Conservation (phyloP, 2,888 invertebrate species). For the Sylvicola cinctus region DNA sequence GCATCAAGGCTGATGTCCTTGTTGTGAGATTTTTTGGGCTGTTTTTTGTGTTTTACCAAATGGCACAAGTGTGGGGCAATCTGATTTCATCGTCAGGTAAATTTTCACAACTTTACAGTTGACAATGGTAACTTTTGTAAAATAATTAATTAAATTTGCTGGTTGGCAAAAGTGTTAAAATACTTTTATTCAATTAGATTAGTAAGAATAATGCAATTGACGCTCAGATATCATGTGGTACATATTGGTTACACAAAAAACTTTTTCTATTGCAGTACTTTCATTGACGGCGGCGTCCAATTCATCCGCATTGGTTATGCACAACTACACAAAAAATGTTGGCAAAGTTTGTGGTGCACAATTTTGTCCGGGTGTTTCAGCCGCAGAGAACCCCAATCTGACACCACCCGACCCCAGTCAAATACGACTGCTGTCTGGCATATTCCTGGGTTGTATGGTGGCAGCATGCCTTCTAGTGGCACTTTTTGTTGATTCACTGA, state of each 20-base stretch:
- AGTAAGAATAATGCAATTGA: too few species aligned
- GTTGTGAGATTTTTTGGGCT: constrained; percentile 85
- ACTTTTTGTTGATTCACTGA: constrained; percentile 60
- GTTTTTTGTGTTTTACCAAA: constrained; percentile 91
- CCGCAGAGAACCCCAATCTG: constrained; percentile 40
- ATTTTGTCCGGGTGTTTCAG: constrained; percentile 40
- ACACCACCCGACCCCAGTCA: constrained; percentile 48
- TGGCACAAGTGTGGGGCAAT: constrained; percentile 92
- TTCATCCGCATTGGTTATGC: background rate
- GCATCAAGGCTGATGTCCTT: constrained; percentile 45
- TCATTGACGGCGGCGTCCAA: constrained; percentile 8
- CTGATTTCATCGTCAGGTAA: constrained; percentile 66
- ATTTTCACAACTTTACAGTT: too few species aligned
- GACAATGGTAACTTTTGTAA: too few species aligned
- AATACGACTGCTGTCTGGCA: constrained; percentile 58
- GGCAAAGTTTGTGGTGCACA: constrained; percentile 49
- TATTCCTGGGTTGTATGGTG: constrained; percentile 62
- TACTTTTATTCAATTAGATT: too few species aligned
- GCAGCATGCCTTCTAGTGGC: constrained; percentile 52
- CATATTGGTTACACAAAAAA: too few species aligned
- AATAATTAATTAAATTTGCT: too few species aligned
- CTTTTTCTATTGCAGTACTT: constrained; percentile 3
- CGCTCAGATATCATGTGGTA: constrained; percentile 19
- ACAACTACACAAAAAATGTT: constrained; percentile 21
- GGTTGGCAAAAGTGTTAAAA: too few species aligned